Evolutionary conservation across 2,797 vertebrate species (phyloP), one percentile per base, ranked within the genome.

Genomic region (Gallinago solitaria): DNA sequence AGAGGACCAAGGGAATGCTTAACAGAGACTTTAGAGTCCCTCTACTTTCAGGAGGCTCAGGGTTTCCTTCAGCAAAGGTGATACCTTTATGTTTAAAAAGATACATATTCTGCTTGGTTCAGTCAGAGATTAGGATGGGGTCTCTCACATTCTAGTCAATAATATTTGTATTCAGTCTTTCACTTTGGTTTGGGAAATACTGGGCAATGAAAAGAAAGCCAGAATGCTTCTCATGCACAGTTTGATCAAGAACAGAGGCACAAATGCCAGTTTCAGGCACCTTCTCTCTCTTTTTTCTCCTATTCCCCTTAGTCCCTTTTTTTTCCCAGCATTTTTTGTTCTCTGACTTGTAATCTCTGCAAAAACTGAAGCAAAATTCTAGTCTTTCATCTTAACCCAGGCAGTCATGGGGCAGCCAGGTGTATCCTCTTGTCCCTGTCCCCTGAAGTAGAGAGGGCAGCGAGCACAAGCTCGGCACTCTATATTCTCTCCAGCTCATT

Each of bases 341-440:
- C 18, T 89, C 10, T 77, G 50, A 37, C 6, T 33, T 67, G 24
- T 28, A 77, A n/a, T 51, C 43, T 67, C 35, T 43, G 48, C 1
- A 6, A 93, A 90, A 87, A 73, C 8, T 43, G 19, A 84, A 92
- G 80, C 4, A 59, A 53, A 87, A 48, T 87, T 80, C 21, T 74
- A 43, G 12, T 21, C 51, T 74, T 79, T 77, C 32, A 17, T 51
- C 35, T 54, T 92, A 76, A 84, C 32, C 25, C 41, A 73, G 50
- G n/a, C n/a, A 59, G 51, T 67, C 60, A 59, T 17, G 11, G 23
- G 87, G 50, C 6, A 79, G 25, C 5, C 28, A 45, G 9, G 18
- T 54, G 87, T 76, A 23, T 65, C 64, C 14, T 39, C 24, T 27
- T 56, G 41, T 59, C 28, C 18, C 30, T 53, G 17, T 57, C 14